Base-by-base conservation (phyloP, 2,797 vertebrate species). In the Echiichthys vipera region DNA sequence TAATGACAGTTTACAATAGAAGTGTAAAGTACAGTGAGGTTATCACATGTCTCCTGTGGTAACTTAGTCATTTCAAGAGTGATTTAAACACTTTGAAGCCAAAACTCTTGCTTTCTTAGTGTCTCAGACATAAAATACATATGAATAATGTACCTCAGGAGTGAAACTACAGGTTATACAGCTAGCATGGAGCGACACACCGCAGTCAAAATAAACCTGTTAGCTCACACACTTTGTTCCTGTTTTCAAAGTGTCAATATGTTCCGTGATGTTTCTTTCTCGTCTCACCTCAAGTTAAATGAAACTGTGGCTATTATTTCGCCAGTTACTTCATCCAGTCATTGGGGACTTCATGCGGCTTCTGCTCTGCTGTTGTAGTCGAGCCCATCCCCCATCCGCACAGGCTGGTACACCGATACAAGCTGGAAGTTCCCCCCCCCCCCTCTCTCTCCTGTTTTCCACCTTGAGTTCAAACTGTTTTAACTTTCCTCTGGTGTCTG, bases 341-440 rank as follows among this genome's bases (percentile, higher is more conserved):
- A 88, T 89, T 82, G 39, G 81, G 67, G 79, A 89, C 56, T 88
- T 91, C 89, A 89, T 86, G 91, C 91, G 85, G 91, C 89, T 89
- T 80, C 72, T 59, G 84, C 76, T 76, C 68, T 67, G 83, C 69
- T 77, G 81, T 74, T 80, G 81, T 71, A 72, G 39, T 59, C 69
- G 34, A 81, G 86, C 89, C 91, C 89, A 92, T 92, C 86, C 88
- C 91, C 91, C 91, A 90, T 89, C 87, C 84, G 7, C 83, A 34
- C 79, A 65, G 67, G 71, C 84, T 78, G 74, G 56, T 65, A 80
- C 75, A 71, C 75, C 42, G 61, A 89, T 71, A 78, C 30, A 89
- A 90, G 57, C 90, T 87, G 37, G 27, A 70, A 61, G 65, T 53
- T 66, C n/a, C n/a, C n/a, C n/a, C n/a, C n/a, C n/a, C n/a, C n/a